These are phyloP conservation scores for Platycercus adscitus DNA, from an alignment of 2,113 vertebrate species.

Conservation along the genomic window DNA sequence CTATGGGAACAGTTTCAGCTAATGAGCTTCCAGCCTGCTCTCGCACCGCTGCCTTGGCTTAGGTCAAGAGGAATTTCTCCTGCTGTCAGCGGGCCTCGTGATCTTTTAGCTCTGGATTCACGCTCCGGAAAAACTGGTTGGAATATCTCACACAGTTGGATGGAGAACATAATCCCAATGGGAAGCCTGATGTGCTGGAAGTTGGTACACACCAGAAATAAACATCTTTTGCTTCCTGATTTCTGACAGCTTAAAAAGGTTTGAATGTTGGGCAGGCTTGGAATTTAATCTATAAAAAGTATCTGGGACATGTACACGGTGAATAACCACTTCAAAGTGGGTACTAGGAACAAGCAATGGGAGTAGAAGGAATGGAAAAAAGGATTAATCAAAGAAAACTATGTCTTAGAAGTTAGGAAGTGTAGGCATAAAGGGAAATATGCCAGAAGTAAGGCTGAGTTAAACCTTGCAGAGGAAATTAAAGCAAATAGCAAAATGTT, in stretches of 20 bases:
- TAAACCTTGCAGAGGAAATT: conserved; percentile 35
- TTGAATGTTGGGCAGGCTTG: not conserved
- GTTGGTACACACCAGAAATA: not conserved
- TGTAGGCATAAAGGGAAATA: conserved; percentile 26
- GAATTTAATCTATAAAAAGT: conserved; percentile 1
- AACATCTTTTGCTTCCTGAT: not conserved
- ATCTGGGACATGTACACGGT: not conserved
- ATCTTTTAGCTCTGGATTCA: not conserved
- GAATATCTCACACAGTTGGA: not conserved
- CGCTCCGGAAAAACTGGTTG: not conserved
- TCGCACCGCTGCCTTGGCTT: not conserved
- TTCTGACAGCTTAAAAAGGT: not conserved
- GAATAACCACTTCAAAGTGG: conserved; percentile 47
- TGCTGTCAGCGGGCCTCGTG: fast-evolving
- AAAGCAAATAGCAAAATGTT: conserved; percentile 53
- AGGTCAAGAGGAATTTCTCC: not conserved
- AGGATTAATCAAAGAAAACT: conserved; percentile 43
- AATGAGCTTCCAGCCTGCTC: conserved; percentile 24
- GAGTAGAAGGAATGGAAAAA: conserved; percentile 45
- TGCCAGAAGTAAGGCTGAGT: conserved; percentile 10
- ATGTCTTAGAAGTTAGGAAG: not conserved
- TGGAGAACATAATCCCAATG: not conserved
- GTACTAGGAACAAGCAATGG: conserved; percentile 16
- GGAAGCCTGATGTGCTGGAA: not conserved
- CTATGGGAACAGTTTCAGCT: conserved; percentile 6